phyloP scores from a whole-genome alignment of 2,797 vertebrate species.

The Cygnus olor region DNA sequence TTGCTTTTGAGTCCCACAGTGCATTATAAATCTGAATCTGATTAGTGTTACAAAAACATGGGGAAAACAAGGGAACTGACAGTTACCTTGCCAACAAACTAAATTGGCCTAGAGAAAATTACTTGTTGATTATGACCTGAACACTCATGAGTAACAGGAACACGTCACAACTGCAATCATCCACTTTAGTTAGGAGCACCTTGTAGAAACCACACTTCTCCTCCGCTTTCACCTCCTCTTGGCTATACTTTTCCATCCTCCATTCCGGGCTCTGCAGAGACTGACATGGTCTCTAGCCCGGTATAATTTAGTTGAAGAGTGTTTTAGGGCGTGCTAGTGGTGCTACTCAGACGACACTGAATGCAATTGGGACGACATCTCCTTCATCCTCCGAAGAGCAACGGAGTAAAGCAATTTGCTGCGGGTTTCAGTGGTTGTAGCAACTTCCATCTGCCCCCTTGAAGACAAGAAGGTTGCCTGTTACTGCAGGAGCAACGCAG shows the following conservation, averaged over 20 bases:
- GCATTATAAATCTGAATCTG: not conserved
- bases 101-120: not conserved
- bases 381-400: not conserved
- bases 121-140: not conserved
- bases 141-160: not conserved
- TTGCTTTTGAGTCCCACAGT: not conserved
- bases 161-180: rapidly evolving
- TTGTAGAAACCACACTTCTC: not conserved
- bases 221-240: not conserved
- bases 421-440: rapidly evolving
- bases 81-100: not conserved
- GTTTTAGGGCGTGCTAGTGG: not conserved
- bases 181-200: not conserved
- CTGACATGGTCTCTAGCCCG: not conserved
- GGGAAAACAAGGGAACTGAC: not conserved
- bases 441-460: not conserved
- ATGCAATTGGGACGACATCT: not conserved
- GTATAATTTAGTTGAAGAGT: rapidly evolving
- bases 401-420: not conserved
- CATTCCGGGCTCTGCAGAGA: not conserved
- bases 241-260: not conserved
- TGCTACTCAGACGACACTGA: not conserved
- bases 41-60: not conserved
- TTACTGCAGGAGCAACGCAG: not conserved
- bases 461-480: not conserved